Percentiles rank a stretch among this genome's conserved stretches.
Conservation (phyloP, 1,140 invertebrate species). For the Drosophila watanabei region DNA sequence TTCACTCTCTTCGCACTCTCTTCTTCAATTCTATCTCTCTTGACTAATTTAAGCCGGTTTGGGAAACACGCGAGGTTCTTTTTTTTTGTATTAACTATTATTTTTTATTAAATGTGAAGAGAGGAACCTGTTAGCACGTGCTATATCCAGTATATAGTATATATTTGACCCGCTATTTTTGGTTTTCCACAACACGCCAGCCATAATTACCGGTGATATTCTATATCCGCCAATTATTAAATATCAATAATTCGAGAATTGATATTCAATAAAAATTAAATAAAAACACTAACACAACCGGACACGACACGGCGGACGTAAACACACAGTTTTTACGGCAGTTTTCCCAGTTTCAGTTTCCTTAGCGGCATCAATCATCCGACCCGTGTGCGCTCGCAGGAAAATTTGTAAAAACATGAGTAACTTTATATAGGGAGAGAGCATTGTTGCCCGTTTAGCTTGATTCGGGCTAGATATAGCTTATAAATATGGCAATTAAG, state of each 20-base stretch:
- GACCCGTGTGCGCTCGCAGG: neutral
- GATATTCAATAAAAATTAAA: conserved; percentile 1
- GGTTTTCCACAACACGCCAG: conserved; percentile 2
- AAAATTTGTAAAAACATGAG: neutral
- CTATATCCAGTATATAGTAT: conserved; percentile 19
- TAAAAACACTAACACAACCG: neutral
- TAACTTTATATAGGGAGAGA: too few species aligned
- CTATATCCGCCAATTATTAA: neutral
- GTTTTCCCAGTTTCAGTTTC: neutral
- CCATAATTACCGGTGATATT: neutral
- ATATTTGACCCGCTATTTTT: neutral
- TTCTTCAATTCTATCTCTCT: conserved; percentile 12
- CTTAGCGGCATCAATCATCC: conserved; percentile 1
- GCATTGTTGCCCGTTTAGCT: neutral
- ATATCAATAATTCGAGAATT: neutral
- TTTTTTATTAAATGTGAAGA: conserved; percentile 3
- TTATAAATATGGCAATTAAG: too few species aligned
- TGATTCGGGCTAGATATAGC: neutral
- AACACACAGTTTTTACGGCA: conserved; percentile 2
- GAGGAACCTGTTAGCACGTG: conserved; percentile 50
- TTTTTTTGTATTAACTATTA: conserved; percentile 6
- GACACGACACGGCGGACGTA: conserved; percentile 2
- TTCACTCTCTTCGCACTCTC: conserved; percentile 11
- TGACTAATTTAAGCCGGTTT: conserved; percentile 18
- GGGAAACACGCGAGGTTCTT: conserved; percentile 5